Evolutionary conservation across 2,888 invertebrate genomes (phyloP).

Genomic region (Eristalis intricaria): DNA sequence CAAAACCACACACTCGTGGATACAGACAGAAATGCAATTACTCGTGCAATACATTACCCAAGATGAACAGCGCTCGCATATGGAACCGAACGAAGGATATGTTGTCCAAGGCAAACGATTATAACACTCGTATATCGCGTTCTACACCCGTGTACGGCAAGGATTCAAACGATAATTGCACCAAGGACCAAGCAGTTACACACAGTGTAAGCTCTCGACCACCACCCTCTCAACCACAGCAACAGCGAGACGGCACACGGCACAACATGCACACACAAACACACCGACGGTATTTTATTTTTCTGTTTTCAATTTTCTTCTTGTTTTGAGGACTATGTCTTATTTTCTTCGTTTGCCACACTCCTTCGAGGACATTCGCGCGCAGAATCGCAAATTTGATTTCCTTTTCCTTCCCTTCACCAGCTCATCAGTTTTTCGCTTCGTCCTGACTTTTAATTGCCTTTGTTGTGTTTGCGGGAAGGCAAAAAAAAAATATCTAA

Average conservation of each 20-base stretch:
- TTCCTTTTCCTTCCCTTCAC: slow-evolving; percentile 52
- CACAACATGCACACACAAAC: slow-evolving; percentile 6
- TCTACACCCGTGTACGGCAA: slow-evolving; percentile 11
- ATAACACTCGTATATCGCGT: neutral
- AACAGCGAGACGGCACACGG: neutral
- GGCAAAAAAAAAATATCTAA: neutral
- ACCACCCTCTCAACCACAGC: slow-evolving; percentile 26
- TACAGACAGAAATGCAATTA: slow-evolving; percentile 36
- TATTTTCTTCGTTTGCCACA: slow-evolving; percentile 58
- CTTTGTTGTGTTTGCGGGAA: neutral
- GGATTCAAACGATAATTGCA: slow-evolving; percentile 32
- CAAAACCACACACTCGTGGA: slow-evolving; percentile 10
- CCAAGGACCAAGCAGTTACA: slow-evolving; percentile 9
- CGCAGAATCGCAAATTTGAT: slow-evolving; percentile 66
- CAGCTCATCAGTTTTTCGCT: slow-evolving; percentile 18
- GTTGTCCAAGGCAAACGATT: slow-evolving; percentile 57
- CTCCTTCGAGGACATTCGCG: slow-evolving; percentile 52
- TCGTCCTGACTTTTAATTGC: neutral
- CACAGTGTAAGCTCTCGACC: slow-evolving; percentile 41
- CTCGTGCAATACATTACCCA: slow-evolving; percentile 43
- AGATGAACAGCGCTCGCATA: slow-evolving; percentile 64
- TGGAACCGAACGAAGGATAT: slow-evolving; percentile 48
- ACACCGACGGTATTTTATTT: neutral
- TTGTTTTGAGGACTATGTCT: slow-evolving; percentile 19
- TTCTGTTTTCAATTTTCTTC: slow-evolving; percentile 20